A percentile compares a stretch with the other conserved stretches of the same genome.
Evolutionary conservation across 2,113 vertebrate species (phyloP).

Genomic region (Pachycephala philippinensis): DNA sequence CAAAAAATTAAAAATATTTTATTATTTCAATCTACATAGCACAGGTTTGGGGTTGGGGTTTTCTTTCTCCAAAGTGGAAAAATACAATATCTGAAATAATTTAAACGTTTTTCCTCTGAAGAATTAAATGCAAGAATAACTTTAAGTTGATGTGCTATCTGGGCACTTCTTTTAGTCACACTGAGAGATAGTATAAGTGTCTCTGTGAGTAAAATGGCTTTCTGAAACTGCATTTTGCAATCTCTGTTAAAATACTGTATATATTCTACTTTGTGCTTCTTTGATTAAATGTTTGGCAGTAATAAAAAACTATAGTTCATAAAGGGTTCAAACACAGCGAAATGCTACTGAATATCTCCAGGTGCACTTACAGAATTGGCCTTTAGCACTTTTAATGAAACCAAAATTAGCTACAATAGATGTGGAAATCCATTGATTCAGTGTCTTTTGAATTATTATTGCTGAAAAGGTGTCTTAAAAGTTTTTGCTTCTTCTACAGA

Average conservation of each 20-base stretch:
- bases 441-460: conserved; percentile 7
- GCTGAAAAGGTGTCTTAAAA: conserved; percentile 7
- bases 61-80: not conserved
- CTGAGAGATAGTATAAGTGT: conserved; percentile 24
- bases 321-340: not conserved
- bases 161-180: not conserved
- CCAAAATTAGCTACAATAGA: not conserved
- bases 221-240: conserved; percentile 48
- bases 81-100: not conserved
- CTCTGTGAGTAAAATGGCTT: conserved; percentile 2
- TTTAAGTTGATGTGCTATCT: not conserved
- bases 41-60: not conserved
- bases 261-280: conserved; percentile 35
- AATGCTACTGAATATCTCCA: not conserved
- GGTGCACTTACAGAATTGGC: not conserved
- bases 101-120: not conserved
- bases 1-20: not conserved
- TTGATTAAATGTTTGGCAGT: conserved; percentile 23
- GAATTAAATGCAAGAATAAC: not conserved
- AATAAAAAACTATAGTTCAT: conserved; percentile 31
- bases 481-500: not conserved
- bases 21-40: not conserved
- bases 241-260: not conserved
- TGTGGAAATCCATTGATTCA: not conserved
- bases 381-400: not conserved